Evolutionary conservation across 2,113 vertebrate genomes (phyloP).

Genomic region (Callorhinus ursinus): DNA sequence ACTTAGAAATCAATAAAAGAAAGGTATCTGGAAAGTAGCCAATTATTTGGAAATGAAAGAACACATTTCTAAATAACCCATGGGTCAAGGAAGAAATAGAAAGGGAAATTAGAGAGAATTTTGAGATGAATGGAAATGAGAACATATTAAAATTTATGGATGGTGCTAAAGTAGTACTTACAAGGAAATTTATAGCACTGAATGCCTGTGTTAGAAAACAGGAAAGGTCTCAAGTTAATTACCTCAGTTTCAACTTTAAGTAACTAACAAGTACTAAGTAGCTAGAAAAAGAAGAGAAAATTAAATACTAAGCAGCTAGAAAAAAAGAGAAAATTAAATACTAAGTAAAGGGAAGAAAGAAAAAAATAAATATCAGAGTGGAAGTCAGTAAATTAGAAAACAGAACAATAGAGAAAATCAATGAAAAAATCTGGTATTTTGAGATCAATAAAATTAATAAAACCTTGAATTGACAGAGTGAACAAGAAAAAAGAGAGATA

Average conservation of each 20-base stretch:
- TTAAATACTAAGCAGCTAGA: not conserved
- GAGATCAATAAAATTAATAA: not conserved
- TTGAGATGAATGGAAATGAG: slow-evolving; percentile 7
- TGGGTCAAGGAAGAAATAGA: not conserved
- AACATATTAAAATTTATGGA: not conserved
- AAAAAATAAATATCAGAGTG: not conserved
- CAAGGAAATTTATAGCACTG: not conserved
- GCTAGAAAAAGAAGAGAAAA: not conserved
- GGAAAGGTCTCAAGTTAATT: not conserved
- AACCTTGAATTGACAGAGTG: not conserved
- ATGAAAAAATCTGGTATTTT: not conserved
- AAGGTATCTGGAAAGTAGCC: not conserved
- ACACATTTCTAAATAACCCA: not conserved
- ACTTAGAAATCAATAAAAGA: slow-evolving; percentile 12
- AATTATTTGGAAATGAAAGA: not conserved
- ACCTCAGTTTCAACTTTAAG: not conserved
- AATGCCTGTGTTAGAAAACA: not conserved
- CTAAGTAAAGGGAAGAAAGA: not conserved
- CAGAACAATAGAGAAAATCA: not conserved
- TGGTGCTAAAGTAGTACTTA: not conserved
- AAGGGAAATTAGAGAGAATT: not conserved
- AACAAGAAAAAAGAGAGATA: not conserved
- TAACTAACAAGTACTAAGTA: not conserved
- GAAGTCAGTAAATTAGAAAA: not conserved
- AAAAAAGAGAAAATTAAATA: not conserved